Percentiles rank a stretch among this genome's conserved stretches.
phyloP scores from a whole-genome alignment of 1,140 invertebrate genomes.

The Leptoteleia sp. region DNA sequence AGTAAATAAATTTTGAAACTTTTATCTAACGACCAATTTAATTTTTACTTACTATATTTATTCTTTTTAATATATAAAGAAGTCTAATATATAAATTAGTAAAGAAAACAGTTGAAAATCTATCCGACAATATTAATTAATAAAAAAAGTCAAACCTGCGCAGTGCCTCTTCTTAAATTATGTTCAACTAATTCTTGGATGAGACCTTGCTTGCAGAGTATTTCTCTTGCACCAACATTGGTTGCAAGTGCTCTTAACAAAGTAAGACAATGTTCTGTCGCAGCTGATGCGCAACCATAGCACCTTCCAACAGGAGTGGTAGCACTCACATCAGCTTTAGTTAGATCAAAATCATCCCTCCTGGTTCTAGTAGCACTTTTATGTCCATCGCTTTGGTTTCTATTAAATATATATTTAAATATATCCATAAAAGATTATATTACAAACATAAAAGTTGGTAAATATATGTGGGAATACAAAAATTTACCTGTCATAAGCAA shows the following conservation, averaged over 20 bases:
- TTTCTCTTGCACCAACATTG: constrained; percentile 88
- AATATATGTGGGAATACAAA: too few species aligned
- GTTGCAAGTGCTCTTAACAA: constrained; percentile 94
- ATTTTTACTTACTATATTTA: too few species aligned
- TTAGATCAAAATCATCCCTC: constrained; percentile 38
- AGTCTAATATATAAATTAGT: too few species aligned
- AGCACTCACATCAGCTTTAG: constrained; percentile 36
- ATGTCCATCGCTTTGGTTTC: constrained; percentile 85
- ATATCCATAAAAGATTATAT: too few species aligned
- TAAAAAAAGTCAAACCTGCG: constrained; percentile 77
- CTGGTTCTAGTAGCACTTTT: constrained; percentile 16
- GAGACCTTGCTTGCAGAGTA: constrained; percentile 92
- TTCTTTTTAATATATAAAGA: too few species aligned
- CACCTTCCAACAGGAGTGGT: constrained; percentile 83
- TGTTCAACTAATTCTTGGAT: constrained; percentile 95
- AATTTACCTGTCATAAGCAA: constrained; percentile 98
- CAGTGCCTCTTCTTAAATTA: constrained; percentile 90
- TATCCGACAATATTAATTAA: too few species aligned
- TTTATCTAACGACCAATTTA: too few species aligned
- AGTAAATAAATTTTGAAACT: too few species aligned
- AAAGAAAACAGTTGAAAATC: too few species aligned
- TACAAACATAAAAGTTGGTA: too few species aligned
- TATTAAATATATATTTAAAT: too few species aligned
- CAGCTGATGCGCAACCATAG: constrained; percentile 92
- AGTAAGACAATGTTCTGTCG: constrained; percentile 96